Conservation (phyloP, 2,888 invertebrate genomes). For the Monopis laevigella region DNA sequence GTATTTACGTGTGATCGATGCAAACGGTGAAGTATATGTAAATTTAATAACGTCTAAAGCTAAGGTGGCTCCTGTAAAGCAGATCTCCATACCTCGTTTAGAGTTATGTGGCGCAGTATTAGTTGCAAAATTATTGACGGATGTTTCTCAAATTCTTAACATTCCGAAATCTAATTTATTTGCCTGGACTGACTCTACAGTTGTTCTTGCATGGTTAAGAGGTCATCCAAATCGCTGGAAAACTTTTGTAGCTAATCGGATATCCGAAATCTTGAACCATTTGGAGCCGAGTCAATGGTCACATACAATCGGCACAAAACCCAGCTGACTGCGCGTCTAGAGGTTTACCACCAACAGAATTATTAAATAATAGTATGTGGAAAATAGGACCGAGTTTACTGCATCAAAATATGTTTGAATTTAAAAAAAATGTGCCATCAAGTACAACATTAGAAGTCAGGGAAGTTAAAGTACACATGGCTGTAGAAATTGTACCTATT, state of each 20-base stretch:
- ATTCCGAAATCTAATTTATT: no score
- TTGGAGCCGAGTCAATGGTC: conserved; percentile 12
- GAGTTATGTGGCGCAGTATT: conserved; percentile 23
- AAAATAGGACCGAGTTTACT: conserved; percentile 12
- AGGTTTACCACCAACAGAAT: conserved; percentile 12
- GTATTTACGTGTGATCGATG: conserved; percentile 17
- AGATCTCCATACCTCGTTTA: conserved; percentile 21
- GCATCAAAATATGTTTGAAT: background rate
- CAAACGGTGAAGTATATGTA: conserved; percentile 15
- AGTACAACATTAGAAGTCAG: background rate
- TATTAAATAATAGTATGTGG: conserved; percentile 14
- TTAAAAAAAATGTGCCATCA: background rate
- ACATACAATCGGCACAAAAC: conserved; percentile 15
- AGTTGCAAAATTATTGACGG: conserved; percentile 18
- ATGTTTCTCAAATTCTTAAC: conserved; percentile 20
- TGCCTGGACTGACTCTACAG: no score
- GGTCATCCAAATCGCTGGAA: conserved; percentile 22
- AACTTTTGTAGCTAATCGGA: conserved; percentile 20
- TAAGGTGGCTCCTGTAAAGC: conserved; percentile 23
- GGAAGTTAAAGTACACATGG: no score
- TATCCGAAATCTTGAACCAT: conserved; percentile 18
- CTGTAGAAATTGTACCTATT: no score
- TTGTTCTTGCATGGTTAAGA: no score
- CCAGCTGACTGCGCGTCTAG: conserved; percentile 17
- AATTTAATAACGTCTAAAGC: conserved; percentile 21